Conservation (phyloP, 2,113 vertebrate species). For the Hystrix cristata region DNA sequence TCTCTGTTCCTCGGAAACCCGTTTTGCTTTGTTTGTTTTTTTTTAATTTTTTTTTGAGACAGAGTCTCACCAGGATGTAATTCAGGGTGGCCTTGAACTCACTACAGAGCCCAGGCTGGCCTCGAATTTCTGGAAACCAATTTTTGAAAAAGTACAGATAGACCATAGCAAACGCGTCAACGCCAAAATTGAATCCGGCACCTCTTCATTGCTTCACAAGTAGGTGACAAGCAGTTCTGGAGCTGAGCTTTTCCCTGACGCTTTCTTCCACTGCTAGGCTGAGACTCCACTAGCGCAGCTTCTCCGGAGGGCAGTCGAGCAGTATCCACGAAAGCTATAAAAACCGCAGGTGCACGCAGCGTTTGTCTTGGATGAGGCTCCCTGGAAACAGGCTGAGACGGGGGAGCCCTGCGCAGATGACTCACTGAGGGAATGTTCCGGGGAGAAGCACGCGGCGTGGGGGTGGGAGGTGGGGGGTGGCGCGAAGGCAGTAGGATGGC, state of each 20-base stretch:
- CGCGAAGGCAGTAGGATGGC: background rate
- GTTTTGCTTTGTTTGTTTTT: no score
- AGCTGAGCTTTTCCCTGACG: background rate
- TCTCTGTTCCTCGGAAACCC: constrained; percentile 43
- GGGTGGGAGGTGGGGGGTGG: no score
- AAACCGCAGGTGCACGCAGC: background rate
- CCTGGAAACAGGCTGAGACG: constrained; percentile 24
- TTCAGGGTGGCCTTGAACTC: no score
- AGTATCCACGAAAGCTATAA: background rate
- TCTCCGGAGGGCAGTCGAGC: constrained; percentile 20
- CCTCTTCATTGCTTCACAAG: background rate
- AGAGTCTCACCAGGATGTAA: background rate
- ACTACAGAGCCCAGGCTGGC: background rate
- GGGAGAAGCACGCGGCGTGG: background rate
- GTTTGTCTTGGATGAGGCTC: background rate
- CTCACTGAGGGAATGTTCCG: background rate
- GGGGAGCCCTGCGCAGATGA: background rate
- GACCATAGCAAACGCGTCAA: background rate
- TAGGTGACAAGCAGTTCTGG: background rate
- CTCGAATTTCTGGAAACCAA: background rate
- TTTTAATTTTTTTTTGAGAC: background rate
- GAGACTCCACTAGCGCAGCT: background rate
- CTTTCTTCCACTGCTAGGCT: background rate
- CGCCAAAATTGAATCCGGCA: background rate
- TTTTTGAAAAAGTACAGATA: background rate